These are phyloP conservation scores for Anser brachyrhynchus DNA, from an alignment of 2,113 vertebrate species.

Conservation along the genomic window DNA sequence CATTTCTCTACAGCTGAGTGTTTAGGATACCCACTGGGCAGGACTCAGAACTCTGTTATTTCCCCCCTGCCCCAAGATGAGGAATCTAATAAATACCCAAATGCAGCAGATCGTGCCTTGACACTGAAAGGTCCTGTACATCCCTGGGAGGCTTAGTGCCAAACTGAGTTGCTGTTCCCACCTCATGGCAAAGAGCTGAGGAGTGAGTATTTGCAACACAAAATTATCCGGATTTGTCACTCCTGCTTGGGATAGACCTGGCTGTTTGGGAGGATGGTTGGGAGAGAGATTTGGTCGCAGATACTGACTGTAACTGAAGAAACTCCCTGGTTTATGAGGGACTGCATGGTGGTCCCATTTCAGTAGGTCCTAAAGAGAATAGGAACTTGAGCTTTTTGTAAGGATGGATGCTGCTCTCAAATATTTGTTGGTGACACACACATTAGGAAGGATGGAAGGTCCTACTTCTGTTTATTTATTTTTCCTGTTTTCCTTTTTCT, in stretches of 20 bases:
- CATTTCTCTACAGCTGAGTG: fast-evolving
- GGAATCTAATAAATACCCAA: neutral
- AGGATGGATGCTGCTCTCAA: neutral
- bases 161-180: neutral
- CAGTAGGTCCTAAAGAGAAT: neutral
- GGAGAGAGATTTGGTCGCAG: neutral
- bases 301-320: neutral
- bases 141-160: neutral
- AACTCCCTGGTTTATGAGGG: neutral
- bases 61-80: neutral
- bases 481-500: neutral
- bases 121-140: neutral
- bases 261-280: neutral
- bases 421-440: neutral
- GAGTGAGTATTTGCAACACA: neutral
- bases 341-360: neutral
- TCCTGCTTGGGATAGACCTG: neutral
- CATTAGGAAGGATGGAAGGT: neutral
- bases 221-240: neutral
- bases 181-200: neutral
- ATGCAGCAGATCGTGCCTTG: neutral
- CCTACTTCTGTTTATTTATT: neutral
- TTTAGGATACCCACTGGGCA: neutral
- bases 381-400: neutral
- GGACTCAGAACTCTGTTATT: neutral